Evolutionary conservation across 1,140 invertebrate species (phyloP), one percentile per base, ranked within the genome.

Genomic region (Ephestia elutella): DNA sequence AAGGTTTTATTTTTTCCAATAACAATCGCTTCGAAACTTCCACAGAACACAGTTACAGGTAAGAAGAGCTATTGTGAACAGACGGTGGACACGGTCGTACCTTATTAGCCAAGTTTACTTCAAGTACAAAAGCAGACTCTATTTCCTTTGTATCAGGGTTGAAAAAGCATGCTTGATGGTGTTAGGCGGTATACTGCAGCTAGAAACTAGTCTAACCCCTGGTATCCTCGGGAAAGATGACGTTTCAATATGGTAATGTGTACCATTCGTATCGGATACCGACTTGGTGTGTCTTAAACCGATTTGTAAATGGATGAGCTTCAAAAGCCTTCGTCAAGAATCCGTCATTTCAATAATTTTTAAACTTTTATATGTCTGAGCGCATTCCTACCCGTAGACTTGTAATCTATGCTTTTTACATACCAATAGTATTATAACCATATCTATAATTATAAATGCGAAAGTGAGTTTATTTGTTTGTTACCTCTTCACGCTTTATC

Each of bases 21-120:
- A 53, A 25, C 50, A 53, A 53, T 53, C 50, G 50, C 10, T 53
- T 25, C 20, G 21, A n/a, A 53, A 53, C 20, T 53, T 53, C 19
- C 50, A 25, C 5, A 53, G 20, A 21, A 50, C 5, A 18, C 50
- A 25, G 50, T 44, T 44, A 53, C 50, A 53, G 19, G 50, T 53
- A 53, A 53, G 50, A 53, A 53, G 50, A 53, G 50, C 50, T 25
- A 53, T 53, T 53, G 19, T 25, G 19, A 25, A 21, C 50, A 53
- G 19, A 13, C 50, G 50, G 50, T 53, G 50, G 50, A 25, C 21
- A 25, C 13, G 49, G 9, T 19, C 50, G 50, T 53, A 53, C 50
- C 50, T 53, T 53, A 53, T 53, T 53, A 53, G 50, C 21, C 19
- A 53, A 25, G 13, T 53, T 20, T n/a, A 5, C 5, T 13, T 28